phyloP scores from a whole-genome alignment of 2,797 vertebrate genomes.

The Periophthalmus magnuspinnatus region DNA sequence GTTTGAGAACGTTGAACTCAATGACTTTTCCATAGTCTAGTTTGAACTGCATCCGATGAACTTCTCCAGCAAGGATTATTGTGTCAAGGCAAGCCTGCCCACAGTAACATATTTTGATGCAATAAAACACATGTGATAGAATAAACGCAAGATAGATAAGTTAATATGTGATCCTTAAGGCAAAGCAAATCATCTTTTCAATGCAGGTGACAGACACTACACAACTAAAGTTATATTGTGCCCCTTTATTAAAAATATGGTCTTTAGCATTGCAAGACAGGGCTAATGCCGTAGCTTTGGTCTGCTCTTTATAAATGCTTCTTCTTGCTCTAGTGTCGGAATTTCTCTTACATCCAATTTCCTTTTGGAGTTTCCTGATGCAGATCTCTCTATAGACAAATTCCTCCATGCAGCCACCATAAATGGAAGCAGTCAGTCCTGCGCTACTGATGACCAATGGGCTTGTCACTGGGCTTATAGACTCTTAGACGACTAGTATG shows the following conservation, averaged over 20 bases:
- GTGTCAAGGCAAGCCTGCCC: too few species aligned
- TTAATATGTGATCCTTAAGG: background rate
- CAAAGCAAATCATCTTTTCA: background rate
- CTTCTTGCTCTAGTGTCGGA: background rate
- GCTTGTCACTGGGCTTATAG: constrained; percentile 41
- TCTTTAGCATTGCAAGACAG: background rate
- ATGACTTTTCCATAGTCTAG: background rate
- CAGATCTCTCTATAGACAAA: background rate
- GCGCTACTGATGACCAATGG: constrained; percentile 24
- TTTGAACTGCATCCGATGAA: background rate
- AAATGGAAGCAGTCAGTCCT: constrained; percentile 19
- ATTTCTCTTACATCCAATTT: background rate
- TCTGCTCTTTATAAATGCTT: background rate
- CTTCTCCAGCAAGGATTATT: background rate
- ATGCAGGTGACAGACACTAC: too few species aligned
- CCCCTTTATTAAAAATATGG: too few species aligned
- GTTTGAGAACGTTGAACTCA: constrained; percentile 17
- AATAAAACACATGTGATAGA: too few species aligned
- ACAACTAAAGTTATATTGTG: too few species aligned
- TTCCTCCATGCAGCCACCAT: constrained; percentile 1
- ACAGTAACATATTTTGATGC: background rate
- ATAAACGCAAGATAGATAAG: background rate
- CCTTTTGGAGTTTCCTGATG: background rate
- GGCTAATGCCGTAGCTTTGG: background rate
- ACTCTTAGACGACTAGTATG: constrained; percentile 13